A percentile compares a stretch with the other conserved stretches of the same genome.
These are phyloP conservation scores for Thalassarche chlororhynchos DNA, from an alignment of 2,113 vertebrate species.

Conservation along the genomic window DNA sequence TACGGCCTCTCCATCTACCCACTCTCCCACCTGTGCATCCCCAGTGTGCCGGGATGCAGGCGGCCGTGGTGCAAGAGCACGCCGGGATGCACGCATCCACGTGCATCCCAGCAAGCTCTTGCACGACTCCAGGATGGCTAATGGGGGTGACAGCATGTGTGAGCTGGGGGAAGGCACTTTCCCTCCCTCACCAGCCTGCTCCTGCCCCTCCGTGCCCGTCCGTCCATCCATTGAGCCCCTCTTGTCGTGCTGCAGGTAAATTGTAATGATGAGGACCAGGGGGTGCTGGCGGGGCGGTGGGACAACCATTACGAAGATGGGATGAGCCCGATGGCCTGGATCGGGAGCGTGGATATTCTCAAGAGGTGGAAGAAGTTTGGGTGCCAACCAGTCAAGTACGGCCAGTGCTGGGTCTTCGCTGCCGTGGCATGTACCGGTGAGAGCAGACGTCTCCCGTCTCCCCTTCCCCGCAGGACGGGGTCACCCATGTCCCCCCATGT, in stretches of 20 bases:
- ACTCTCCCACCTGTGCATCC: too few species aligned
- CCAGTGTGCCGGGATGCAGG: not conserved
- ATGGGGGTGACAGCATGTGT: accelerated
- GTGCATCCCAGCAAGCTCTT: not conserved
- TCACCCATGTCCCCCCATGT: not conserved
- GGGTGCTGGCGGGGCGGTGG: slow-evolving; percentile 89
- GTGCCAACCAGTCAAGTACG: slow-evolving; percentile 87
- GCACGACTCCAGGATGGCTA: not conserved
- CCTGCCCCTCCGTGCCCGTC: not conserved
- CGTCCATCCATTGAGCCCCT: not conserved
- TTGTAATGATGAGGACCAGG: slow-evolving; percentile 86
- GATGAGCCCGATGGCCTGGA: slow-evolving; percentile 88
- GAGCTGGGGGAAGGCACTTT: not conserved
- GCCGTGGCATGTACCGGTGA: slow-evolving; percentile 92
- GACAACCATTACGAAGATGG: slow-evolving; percentile 78
- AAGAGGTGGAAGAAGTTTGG: slow-evolving; percentile 78
- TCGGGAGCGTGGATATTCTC: slow-evolving; percentile 90
- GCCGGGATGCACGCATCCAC: not conserved
- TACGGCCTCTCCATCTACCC: not conserved
- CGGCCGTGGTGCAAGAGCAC: not conserved
- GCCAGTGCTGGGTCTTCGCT: slow-evolving; percentile 98
- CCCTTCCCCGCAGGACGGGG: not conserved
- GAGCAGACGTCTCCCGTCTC: not conserved
- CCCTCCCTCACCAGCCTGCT: not conserved
- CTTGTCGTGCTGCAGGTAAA: slow-evolving; percentile 80